Evolutionary conservation across 2,888 invertebrate species (phyloP), one percentile per base, ranked within the genome.

Genomic region (Agrenia bidenticulata): DNA sequence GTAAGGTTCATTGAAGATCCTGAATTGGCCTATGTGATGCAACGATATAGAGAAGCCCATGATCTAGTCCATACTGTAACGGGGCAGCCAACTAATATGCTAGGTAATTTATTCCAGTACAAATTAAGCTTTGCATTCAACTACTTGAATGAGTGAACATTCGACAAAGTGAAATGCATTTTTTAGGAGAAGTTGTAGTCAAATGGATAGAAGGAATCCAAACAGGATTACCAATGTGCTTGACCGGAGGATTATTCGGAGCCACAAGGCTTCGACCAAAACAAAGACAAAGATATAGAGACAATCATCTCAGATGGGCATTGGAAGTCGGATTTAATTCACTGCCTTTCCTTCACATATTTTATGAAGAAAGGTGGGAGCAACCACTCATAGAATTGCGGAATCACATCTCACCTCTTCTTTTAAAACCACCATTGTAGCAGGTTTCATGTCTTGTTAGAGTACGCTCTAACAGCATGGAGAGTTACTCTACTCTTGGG

Each of bases 141-240:
- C 39, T 39, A 15, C 9, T 39, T n/a, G n/a, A n/a, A n/a, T n/a
- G n/a, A n/a, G n/a, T n/a, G n/a, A n/a, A n/a, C n/a, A n/a, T n/a
- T n/a, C n/a, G n/a, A n/a, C n/a, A n/a, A n/a, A n/a, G n/a, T n/a
- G n/a, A n/a, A n/a, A n/a, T n/a, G n/a, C n/a, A n/a, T n/a, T 61
- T 19, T 60, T 50, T 37, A 85, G 81, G 86, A 58, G 86, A 97
- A 85, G 94, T 97, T 5, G 87, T 92, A 13, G 91, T 99, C 4
- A 99, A 99, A 82, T 97, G 97, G 94, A 87, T 99, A 56, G 99
- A 99, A 84, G 98, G 90, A 0, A 85, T 98, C 64, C 99, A 99
- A 81, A 92, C 90, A 13, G 89, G 87, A 58, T 82, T 99, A 26
- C 99, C 99, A 0, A 97, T 99, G 97, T 97, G 97, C 78, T 84